Percentiles rank a stretch among this genome's conserved stretches.
Evolutionary conservation across 2,113 vertebrate genomes (phyloP).

Genomic region (Mesoclemmys tuberculata): DNA sequence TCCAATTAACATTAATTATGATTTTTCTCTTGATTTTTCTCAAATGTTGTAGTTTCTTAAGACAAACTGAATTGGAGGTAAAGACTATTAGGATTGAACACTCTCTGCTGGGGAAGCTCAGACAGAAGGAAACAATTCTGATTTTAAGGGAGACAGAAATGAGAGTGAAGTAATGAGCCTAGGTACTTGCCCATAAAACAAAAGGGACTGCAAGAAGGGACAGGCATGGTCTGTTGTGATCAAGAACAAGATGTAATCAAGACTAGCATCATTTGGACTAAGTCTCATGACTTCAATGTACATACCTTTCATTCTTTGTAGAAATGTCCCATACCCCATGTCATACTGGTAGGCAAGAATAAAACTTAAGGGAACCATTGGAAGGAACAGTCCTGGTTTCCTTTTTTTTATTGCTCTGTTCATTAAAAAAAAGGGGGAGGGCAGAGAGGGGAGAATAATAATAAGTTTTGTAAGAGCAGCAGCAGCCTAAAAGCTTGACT

Average conservation of each 20-base stretch:
- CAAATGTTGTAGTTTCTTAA: neutral
- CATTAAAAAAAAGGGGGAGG: neutral
- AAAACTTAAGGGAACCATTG: slow-evolving; percentile 87
- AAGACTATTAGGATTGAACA: neutral
- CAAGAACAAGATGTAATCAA: neutral
- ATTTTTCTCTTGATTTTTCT: neutral
- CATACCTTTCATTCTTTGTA: slow-evolving; percentile 87
- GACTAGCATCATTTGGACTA: neutral
- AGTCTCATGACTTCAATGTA: neutral
- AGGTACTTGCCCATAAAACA: neutral
- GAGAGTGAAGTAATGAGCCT: neutral
- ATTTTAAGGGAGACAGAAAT: neutral
- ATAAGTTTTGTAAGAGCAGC: neutral
- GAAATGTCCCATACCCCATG: slow-evolving; percentile 86
- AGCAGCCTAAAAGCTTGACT: neutral
- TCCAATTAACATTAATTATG: neutral
- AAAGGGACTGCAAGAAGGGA: neutral
- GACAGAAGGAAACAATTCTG: neutral
- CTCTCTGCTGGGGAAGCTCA: neutral
- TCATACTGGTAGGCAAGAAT: slow-evolving; percentile 88
- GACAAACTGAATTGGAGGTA: neutral
- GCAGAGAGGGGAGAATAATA: neutral
- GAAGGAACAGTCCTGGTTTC: slow-evolving; percentile 79
- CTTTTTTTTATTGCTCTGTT: slow-evolving; percentile 85
- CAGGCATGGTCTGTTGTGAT: neutral